Evolutionary conservation across 2,888 invertebrate species (phyloP).

Genomic region (Ochropleura leucogaster): DNA sequence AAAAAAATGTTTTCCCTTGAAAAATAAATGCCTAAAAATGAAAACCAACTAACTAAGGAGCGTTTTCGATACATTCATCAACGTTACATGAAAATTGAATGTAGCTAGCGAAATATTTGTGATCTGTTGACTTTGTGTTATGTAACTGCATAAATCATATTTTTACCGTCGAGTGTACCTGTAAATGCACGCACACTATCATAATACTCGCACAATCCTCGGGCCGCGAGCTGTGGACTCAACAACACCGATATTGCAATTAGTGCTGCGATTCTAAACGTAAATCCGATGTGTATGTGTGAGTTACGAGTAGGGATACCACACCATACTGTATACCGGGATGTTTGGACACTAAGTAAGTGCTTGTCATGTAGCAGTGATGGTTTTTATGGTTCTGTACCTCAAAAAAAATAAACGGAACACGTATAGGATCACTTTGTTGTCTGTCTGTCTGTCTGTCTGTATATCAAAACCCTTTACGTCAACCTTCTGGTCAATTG

Average conservation of each 20-base stretch:
- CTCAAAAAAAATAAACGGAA: too few species aligned
- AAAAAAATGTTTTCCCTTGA: not conserved
- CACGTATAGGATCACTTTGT: too few species aligned
- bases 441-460: too few species aligned
- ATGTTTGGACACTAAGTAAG: not conserved
- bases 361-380: too few species aligned
- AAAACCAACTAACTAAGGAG: not conserved
- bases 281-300: conserved; percentile 7
- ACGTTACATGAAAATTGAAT: not conserved
- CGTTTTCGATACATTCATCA: not conserved
- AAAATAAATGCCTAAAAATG: not conserved
- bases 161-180: not conserved
- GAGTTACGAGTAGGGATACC: conserved; percentile 2
- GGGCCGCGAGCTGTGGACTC: conserved; percentile 23
- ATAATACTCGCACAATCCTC: conserved; percentile 41
- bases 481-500: too few species aligned
- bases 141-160: not conserved
- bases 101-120: not conserved
- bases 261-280: conserved; percentile 8
- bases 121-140: not conserved
- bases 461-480: too few species aligned
- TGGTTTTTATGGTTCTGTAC: too few species aligned
- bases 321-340: not conserved
- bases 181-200: conserved; percentile 36
- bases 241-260: conserved; percentile 36